Base-by-base conservation (phyloP, 2,797 vertebrate genomes). In the Macrochelys suwanniensis region DNA sequence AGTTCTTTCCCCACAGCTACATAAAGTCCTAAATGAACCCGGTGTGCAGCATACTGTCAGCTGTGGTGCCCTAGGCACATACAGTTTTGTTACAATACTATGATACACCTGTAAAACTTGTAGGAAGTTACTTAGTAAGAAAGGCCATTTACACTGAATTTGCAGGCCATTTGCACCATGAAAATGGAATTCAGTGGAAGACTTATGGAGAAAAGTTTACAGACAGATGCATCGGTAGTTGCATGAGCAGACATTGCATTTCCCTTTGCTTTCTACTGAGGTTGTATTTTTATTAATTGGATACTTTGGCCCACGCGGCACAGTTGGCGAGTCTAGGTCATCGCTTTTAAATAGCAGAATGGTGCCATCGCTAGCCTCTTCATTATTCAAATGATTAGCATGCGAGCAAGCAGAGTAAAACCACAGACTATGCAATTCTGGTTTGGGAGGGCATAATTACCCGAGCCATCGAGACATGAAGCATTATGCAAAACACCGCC, bases 301-400 rank as follows among this genome's bases (percentile, higher is more conserved):
- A 85, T 0, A 0, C 85, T 93, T 82, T 82, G 53, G 33, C 26
- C 83, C 76, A 19, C 87, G 76, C 79, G 76, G 92, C 93, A 13
- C 82, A 53, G 85, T 13, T 83, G 88, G 90, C 89, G 89, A 51
- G 91, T 53, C 4, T 82, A 33, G 10, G 95, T 94, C 92, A 47
- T 81, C 68, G 81, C 74, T 83, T 89, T 88, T 78, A 77, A 89
- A 81, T 42, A 81, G 76, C 23, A 82, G 65, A 93, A 76, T 1
- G 2, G 33, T 12, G 77, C 82, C 65, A 91, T 87, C n/a, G 21
- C 81, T 45, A 68, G 31, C 61, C 68, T 93, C 85, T 91, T 86
- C 87, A 7, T 93, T 65, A 82, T 23, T 65, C 89, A 88, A 78
- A 83, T 49, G 71, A 94, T 54, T 54, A 90, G 82, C 78, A 81